Conservation (phyloP, 2,888 invertebrate species). For the Lochmaea capreae region DNA sequence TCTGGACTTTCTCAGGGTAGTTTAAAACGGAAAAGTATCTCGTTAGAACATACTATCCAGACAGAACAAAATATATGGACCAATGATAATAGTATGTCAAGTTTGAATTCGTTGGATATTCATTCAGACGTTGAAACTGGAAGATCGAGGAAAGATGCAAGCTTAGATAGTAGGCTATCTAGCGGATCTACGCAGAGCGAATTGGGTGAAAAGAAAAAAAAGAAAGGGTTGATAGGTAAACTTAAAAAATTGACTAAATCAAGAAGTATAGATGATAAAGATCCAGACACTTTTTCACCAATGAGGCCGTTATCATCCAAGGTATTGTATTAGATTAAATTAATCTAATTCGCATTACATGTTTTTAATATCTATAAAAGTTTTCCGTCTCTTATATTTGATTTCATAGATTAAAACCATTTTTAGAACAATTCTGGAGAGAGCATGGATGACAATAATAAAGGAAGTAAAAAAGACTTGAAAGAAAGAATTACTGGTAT, state of each 20-base stretch:
- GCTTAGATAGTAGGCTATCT: slow-evolving; percentile 85
- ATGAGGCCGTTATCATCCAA: slow-evolving; percentile 67
- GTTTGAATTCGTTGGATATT: slow-evolving; percentile 76
- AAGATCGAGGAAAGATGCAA: slow-evolving; percentile 77
- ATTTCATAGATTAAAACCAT: neutral
- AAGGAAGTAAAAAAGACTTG: slow-evolving; percentile 79
- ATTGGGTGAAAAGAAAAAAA: slow-evolving; percentile 78
- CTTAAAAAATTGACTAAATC: slow-evolving; percentile 87
- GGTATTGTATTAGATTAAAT: slow-evolving; percentile 61
- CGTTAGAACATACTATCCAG: slow-evolving; percentile 76
- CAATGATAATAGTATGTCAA: slow-evolving; percentile 85
- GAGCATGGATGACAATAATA: slow-evolving; percentile 72
- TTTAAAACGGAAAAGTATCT: slow-evolving; percentile 77
- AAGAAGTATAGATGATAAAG: slow-evolving; percentile 80
- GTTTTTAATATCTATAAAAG: neutral
- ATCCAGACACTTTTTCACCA: slow-evolving; percentile 61
- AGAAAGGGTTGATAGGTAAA: slow-evolving; percentile 85
- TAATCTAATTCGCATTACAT: too few species aligned
- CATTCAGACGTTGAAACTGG: slow-evolving; percentile 69
- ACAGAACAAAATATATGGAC: slow-evolving; percentile 81
- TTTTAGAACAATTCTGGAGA: slow-evolving; percentile 77
- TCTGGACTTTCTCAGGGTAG: slow-evolving; percentile 62
- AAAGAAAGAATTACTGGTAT: slow-evolving; percentile 85
- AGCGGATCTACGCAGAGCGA: slow-evolving; percentile 90
- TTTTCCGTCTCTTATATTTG: too few species aligned